Conservation (phyloP, 2,113 vertebrate species). For the Motacilla tschutschensis region DNA sequence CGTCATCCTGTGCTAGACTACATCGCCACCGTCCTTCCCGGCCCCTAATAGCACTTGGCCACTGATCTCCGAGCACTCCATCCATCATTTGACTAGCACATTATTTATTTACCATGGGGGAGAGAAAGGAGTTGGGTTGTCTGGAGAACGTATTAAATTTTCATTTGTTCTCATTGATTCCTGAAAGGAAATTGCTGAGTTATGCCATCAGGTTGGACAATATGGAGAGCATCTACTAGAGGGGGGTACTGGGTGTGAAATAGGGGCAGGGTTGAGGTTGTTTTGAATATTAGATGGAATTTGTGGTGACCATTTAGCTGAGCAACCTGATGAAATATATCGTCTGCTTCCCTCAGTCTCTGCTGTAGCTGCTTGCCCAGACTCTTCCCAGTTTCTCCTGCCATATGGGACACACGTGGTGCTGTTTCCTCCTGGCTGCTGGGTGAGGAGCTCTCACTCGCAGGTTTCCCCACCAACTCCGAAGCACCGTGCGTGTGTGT, state of each 20-base stretch:
- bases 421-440: background rate
- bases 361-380: background rate
- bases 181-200: slow-evolving; percentile 60
- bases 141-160: slow-evolving; percentile 64
- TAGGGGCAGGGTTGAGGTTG: background rate
- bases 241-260: background rate
- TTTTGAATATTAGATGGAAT: background rate
- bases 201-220: slow-evolving; percentile 4
- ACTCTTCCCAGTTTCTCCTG: background rate
- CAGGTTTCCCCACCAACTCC: background rate
- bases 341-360: background rate
- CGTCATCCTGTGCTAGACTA: background rate
- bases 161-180: slow-evolving; percentile 66
- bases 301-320: background rate
- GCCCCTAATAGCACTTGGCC: slow-evolving; percentile 35
- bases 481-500: background rate
- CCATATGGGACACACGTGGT: background rate
- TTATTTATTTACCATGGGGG: slow-evolving; percentile 66
- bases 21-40: background rate
- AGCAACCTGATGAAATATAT: background rate
- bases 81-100: slow-evolving; percentile 64
- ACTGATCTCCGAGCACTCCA: slow-evolving; percentile 6
- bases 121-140: slow-evolving; percentile 58
- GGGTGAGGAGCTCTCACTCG: background rate
- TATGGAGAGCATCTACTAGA: background rate